Percentiles rank a stretch among this genome's conserved stretches.
Evolutionary conservation across 2,888 invertebrate species (phyloP).

Genomic region (Oscheius sp.): DNA sequence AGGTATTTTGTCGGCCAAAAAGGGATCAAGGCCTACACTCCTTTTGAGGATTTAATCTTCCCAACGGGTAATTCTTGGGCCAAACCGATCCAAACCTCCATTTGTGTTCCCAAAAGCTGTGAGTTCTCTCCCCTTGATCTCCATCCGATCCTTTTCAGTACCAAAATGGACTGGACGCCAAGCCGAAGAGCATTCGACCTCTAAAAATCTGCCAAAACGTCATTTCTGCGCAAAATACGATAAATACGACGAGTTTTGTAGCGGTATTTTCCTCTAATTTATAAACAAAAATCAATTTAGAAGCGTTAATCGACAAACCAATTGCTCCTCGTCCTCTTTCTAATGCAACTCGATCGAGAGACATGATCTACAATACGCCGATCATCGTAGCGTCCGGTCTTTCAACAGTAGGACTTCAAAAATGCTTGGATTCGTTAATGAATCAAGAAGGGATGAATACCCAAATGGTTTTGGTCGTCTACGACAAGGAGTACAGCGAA

Average conservation of each 20-base stretch:
- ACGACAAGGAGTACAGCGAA: conserved; percentile 71
- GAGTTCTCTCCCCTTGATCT: conserved; percentile 14
- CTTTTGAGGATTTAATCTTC: conserved; percentile 71
- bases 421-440: conserved; percentile 73
- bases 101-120: conserved; percentile 72
- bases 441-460: conserved; percentile 74
- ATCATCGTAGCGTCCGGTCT: conserved; percentile 72
- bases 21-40: conserved; percentile 74
- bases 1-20: conserved; percentile 59
- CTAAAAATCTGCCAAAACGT: conserved; percentile 71
- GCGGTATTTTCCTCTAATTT: conserved; percentile 67
- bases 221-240: conserved; percentile 73
- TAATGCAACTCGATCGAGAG: conserved; percentile 68
- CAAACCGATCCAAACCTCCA: conserved; percentile 71
- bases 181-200: conserved; percentile 35
- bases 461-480: conserved; percentile 71
- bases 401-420: conserved; percentile 70
- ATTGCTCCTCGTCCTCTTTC: conserved; percentile 70
- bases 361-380: conserved; percentile 72
- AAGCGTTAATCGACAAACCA: conserved; percentile 69
- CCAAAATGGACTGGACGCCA: conserved; percentile 41
- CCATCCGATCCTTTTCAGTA: conserved; percentile 34
- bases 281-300: conserved; percentile 18
- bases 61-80: conserved; percentile 71
- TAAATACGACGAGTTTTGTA: conserved; percentile 73